phyloP scores from a whole-genome alignment of 2,797 vertebrate genomes.

The Otolemur crassicaudatus region DNA sequence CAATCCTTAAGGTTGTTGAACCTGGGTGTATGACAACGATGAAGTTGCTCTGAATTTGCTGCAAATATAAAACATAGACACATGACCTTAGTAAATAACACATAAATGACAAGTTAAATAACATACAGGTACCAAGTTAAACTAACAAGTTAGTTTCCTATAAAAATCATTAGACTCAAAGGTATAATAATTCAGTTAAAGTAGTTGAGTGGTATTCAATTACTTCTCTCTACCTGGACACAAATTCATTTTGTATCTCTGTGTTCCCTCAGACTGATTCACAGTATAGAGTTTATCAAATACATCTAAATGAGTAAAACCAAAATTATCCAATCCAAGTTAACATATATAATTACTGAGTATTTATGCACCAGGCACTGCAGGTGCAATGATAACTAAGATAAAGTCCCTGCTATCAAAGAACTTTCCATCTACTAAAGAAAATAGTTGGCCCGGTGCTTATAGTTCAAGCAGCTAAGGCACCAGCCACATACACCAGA shows the following conservation, averaged over 20 bases:
- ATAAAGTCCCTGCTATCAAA: not conserved
- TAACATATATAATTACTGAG: not conserved
- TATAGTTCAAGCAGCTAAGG: no score
- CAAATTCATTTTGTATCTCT: not conserved
- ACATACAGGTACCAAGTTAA: not conserved
- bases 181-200: constrained; percentile 9
- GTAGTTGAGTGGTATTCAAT: not conserved
- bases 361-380: not conserved
- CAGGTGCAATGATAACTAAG: not conserved
- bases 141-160: not conserved
- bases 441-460: not conserved
- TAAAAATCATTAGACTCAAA: not conserved
- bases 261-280: not conserved
- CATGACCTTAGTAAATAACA: not conserved
- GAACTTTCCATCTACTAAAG: not conserved
- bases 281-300: not conserved
- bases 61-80: constrained; percentile 60
- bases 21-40: constrained; percentile 96
- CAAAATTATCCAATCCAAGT: constrained; percentile 8
- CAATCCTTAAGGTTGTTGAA: constrained; percentile 93
- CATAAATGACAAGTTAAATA: not conserved
- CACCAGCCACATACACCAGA: no score
- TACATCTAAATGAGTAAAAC: constrained; percentile 11
- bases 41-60: constrained; percentile 99
- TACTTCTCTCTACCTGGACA: not conserved